phyloP scores from a whole-genome alignment of 2,888 invertebrate species.

The Ypsolopha sequella region DNA sequence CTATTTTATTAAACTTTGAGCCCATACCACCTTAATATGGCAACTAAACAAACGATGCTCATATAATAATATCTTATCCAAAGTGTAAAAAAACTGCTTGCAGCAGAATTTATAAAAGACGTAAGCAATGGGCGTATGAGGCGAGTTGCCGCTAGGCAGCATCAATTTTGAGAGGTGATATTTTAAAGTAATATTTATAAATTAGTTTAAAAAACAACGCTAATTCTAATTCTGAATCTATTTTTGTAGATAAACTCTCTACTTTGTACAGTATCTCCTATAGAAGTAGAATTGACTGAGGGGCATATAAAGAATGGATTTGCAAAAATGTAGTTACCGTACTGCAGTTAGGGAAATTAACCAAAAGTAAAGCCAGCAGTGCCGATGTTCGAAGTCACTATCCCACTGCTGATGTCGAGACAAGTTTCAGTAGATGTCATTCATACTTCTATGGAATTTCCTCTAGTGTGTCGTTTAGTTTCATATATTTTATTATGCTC shows the following conservation, averaged over 20 bases:
- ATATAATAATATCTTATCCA: no score
- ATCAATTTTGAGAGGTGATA: constrained; percentile 46
- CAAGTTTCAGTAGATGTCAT: background rate
- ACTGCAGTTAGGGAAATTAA: no score
- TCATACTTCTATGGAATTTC: background rate
- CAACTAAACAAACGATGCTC: no score
- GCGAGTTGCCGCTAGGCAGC: constrained; percentile 26
- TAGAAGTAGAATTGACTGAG: background rate
- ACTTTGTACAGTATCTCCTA: constrained; percentile 25
- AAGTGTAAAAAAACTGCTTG: no score
- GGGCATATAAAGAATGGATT: background rate
- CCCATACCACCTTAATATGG: no score
- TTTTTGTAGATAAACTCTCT: constrained; percentile 29
- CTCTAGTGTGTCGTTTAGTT: constrained; percentile 12
- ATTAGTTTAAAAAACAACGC: constrained; percentile 17
- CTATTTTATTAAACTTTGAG: no score
- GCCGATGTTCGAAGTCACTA: no score
- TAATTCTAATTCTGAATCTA: constrained; percentile 24
- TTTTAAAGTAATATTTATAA: constrained; percentile 33
- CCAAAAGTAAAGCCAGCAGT: no score
- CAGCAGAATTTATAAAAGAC: no score
- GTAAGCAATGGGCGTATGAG: background rate
- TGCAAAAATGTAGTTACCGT: no score
- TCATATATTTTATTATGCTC: constrained; percentile 19
- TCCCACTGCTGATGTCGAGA: no score